Evolutionary conservation across 2,888 invertebrate genomes (phyloP).

Genomic region (Mesorhabditis belari): DNA sequence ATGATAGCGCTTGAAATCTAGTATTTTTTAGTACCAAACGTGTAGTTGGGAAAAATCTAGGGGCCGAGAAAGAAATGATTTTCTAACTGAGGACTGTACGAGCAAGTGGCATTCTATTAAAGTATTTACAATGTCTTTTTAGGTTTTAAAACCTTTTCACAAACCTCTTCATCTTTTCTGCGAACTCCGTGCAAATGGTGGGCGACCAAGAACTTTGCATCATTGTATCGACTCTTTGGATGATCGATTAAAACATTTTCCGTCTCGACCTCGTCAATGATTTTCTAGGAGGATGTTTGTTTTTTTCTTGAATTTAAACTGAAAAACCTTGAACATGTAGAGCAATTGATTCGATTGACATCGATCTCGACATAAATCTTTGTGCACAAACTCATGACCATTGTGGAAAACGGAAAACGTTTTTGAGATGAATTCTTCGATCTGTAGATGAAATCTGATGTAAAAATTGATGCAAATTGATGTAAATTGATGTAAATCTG

Average conservation of each 20-base stretch:
- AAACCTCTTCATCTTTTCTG: not conserved
- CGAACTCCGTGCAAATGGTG: conserved; percentile 12
- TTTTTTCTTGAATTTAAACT: no score
- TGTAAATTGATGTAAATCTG: no score
- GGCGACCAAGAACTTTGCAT: conserved; percentile 9
- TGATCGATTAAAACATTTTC: conserved; percentile 15
- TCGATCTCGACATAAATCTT: conserved; percentile 5
- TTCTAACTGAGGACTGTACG: no score
- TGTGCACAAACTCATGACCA: conserved; percentile 6
- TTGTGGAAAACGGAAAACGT: conserved; percentile 10
- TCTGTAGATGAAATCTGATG: conserved; percentile 4
- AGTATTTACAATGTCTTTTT: no score
- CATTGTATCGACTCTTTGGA: conserved; percentile 8
- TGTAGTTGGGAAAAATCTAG: no score
- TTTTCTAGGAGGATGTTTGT: not conserved
- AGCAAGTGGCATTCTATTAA: no score
- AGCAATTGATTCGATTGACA: conserved; percentile 10
- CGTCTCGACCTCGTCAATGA: conserved; percentile 8
- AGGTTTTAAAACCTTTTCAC: not conserved
- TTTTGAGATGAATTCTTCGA: conserved; percentile 8
- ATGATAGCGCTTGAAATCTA: no score
- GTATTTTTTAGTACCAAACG: no score
- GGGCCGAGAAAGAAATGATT: no score
- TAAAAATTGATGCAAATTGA: no score
- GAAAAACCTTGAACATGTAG: conserved; percentile 9